Evolutionary conservation across 23 tunicate genomes (phyloP).

Genomic region (Trididemnum clinides): DNA sequence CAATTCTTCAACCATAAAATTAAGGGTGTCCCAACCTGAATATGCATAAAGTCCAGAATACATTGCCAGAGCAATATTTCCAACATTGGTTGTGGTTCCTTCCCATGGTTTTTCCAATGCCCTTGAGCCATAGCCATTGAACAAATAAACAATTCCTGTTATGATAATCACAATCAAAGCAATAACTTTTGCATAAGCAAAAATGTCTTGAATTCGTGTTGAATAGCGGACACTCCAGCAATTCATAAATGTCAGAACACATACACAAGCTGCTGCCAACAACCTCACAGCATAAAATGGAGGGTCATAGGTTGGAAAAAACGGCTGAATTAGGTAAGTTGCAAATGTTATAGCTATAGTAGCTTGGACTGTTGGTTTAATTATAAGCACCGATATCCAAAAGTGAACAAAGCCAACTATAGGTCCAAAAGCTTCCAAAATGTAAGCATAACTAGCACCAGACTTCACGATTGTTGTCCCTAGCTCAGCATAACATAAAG

Average conservation of each 20-base stretch:
- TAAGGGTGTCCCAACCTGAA: constrained; percentile 98
- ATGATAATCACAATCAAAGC: constrained; percentile 89
- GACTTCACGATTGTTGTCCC: constrained; percentile 98
- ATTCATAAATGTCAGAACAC: constrained; percentile 80
- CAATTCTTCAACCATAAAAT: constrained; percentile 94
- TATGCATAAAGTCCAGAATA: constrained; percentile 89
- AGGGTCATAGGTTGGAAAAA: constrained; percentile 90
- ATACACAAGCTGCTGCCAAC: constrained; percentile 87
- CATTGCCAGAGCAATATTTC: constrained; percentile 79
- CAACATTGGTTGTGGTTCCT: constrained; percentile 62
- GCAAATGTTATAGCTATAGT: constrained; percentile 94
- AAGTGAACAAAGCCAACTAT: constrained; percentile 84
- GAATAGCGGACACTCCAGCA: constrained; percentile 79
- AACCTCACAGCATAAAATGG: constrained; percentile 81
- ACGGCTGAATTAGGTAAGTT: constrained; percentile 84
- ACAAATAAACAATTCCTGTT: constrained; percentile 56
- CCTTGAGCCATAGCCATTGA: constrained; percentile 52
- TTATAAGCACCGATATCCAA: constrained; percentile 95
- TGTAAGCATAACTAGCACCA: constrained; percentile 97
- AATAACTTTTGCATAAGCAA: constrained; percentile 94
- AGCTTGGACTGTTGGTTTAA: constrained; percentile 94
- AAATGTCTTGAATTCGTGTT: constrained; percentile 81
- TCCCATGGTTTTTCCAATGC: constrained; percentile 74
- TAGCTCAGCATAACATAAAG: constrained; percentile 97
- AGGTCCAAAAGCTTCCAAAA: constrained; percentile 93